Conservation (phyloP, 2,113 vertebrate genomes). For the Hydrolagus affinis region DNA sequence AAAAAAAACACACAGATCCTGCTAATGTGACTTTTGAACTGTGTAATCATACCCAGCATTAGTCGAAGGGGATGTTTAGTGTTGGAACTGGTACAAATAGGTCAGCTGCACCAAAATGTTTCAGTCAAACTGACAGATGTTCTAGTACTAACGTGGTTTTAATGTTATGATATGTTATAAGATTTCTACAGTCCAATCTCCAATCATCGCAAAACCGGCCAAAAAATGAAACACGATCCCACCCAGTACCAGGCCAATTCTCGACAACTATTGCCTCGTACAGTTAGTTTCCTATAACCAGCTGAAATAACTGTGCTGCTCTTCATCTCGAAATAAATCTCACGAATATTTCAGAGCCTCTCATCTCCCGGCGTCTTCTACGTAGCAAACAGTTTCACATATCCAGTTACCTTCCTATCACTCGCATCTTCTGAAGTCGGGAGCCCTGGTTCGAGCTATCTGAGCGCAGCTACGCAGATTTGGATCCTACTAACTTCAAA, state of each 20-base stretch:
- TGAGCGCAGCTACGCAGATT: background rate
- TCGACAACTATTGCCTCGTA: background rate
- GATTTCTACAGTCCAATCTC: background rate
- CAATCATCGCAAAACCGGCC: background rate
- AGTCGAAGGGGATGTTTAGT: background rate
- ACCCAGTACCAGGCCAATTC: background rate
- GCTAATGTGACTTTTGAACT: no score
- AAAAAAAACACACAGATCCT: no score
- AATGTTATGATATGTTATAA: no score
- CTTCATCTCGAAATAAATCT: background rate
- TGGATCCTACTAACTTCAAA: background rate
- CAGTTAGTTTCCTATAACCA: background rate
- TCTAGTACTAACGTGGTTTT: background rate
- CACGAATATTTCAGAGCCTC: background rate
- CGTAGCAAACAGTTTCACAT: background rate
- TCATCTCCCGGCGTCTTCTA: no score
- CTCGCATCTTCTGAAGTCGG: background rate
- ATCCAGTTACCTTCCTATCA: background rate
- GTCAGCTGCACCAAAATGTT: conserved; percentile 14
- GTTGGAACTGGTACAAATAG: background rate
- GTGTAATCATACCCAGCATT: background rate
- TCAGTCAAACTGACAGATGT: conserved; percentile 24
- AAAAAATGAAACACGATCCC: conserved; percentile 8
- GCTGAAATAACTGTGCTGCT: background rate
- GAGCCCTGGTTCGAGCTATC: background rate